Evolutionary conservation across 2,113 vertebrate genomes (phyloP), one percentile per base, ranked within the genome.

Genomic region (Tachysurus vachellii): DNA sequence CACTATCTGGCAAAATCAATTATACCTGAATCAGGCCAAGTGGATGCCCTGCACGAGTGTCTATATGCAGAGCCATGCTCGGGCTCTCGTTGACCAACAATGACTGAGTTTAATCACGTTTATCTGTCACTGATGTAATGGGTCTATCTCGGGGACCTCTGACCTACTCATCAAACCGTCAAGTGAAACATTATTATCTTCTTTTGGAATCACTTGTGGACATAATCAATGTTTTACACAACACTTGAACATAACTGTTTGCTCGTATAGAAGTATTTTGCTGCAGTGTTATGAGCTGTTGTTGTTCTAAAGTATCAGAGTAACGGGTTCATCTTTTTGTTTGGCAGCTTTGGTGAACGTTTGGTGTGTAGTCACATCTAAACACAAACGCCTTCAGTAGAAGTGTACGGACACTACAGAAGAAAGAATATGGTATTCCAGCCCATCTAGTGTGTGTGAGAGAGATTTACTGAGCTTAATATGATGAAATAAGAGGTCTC

Each of bases 271-370:
- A 80, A 80, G 59, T 68, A 50, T 83, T 68, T 53, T 0, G 62
- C 14, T 47, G 56, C 21, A n/a, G 5, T 36, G 53, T 47, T 75
- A 21, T 54, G 28, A 21, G 82, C 61, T 26, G 28, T 84, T 88
- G 83, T 70, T 92, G 89, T 92, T 89, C 23, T 73, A 82, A 83
- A 87, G 64, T 89, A 86, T 92, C 68, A 88, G 28, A 19, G 42
- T 87, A 90, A 90, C 89, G 53, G 90, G 81, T 90, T 90, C 89
- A 91, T 80, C 50, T 26, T 86, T 73, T 86, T 93, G 89, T 93
- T 93, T 92, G 92, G 73, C 47, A 86, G 31, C 42, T 68, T 80
- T 44, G 54, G 31, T 42, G 77, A 53, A 61, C 36, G 8, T 87
- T 92, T 86, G 89, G 56, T 82, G 85, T 88, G 83, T 88, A 62